Base-by-base conservation (phyloP, 2,888 invertebrate species). In the Drosophila melanosoma region DNA sequence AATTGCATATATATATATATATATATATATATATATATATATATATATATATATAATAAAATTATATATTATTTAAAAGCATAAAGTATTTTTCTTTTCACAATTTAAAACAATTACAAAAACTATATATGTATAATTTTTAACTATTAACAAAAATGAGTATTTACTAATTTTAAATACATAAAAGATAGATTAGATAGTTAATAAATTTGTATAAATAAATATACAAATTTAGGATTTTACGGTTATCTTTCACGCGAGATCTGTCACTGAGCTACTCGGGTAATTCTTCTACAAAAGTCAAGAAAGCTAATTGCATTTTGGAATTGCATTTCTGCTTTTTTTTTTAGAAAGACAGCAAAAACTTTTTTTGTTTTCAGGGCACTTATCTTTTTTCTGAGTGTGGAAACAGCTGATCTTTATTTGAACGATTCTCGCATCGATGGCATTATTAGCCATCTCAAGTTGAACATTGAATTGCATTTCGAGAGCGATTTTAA, bases 41-140 rank as follows among this genome's bases (percentile, higher is more conserved):
- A 42, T 15, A 36, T 7, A 35, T 35, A 35, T 17, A 38, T 38
- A 38, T 20, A 6, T 7, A 3, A 23, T 23, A 23, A 23, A 23
- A 23, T n/a, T n/a, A 40, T 40, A 5, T 26, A 29, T 29, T 29
- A 26, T 40, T n/a, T 11, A 4, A n/a, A 40, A 2, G 5, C n/a
- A 40, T 40, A 11, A n/a, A 0, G 2, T 0, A n/a, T 2, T 40
- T 40, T n/a, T n/a, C 40, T n/a, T n/a, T 11, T n/a, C n/a, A 5
- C 40, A n/a, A 40, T 40, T 29, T 29, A 29, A 29, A 29, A 6
- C 29, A 6, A 29, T 29, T 29, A 29, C 29, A 29, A 29, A 29
- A 26, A 26, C 1, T 26, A 26, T 2, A 95, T 26, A 26, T 26
- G 26, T 26, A 26, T 26, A 8, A 1, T 38, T 17, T 38, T 17